These are phyloP conservation scores for Pholis gunnellus DNA, from an alignment of 2,113 vertebrate genomes.

Conservation along the genomic window DNA sequence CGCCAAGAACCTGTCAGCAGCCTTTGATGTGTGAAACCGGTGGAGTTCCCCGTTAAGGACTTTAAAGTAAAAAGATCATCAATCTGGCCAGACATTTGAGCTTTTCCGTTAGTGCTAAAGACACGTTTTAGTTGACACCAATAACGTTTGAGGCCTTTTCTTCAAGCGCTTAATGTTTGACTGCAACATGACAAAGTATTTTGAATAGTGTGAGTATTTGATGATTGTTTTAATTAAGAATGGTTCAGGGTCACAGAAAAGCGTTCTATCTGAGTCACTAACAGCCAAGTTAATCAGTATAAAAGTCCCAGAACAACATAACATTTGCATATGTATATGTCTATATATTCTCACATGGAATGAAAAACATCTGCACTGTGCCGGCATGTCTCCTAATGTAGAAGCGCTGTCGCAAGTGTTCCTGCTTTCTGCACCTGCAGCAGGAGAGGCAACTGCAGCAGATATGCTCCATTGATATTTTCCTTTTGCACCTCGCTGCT, in stretches of 20 bases:
- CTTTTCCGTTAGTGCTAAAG: neutral
- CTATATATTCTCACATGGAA: constrained; percentile 20
- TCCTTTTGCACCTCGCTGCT: constrained; percentile 18
- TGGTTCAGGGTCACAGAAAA: neutral
- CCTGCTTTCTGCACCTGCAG: constrained; percentile 23
- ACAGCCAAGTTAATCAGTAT: neutral
- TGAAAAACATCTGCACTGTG: constrained; percentile 4
- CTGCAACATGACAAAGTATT: neutral
- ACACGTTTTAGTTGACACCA: neutral
- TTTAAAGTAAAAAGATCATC: neutral
- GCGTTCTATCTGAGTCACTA: neutral
- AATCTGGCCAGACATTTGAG: neutral
- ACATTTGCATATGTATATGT: constrained; percentile 1
- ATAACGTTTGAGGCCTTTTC: neutral
- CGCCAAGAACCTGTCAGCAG: neutral
- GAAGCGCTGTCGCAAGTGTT: constrained; percentile 14
- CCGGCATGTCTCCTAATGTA: constrained; percentile 1
- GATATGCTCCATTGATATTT: constrained; percentile 23
- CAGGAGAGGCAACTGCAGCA: constrained; percentile 1
- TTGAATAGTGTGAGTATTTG: neutral
- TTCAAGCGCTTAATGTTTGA: neutral
- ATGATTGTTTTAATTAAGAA: neutral
- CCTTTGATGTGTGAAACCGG: neutral
- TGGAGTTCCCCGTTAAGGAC: neutral
- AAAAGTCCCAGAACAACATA: neutral